Conservation (phyloP, 2,797 vertebrate genomes). For the Leptodactylus fallax region DNA sequence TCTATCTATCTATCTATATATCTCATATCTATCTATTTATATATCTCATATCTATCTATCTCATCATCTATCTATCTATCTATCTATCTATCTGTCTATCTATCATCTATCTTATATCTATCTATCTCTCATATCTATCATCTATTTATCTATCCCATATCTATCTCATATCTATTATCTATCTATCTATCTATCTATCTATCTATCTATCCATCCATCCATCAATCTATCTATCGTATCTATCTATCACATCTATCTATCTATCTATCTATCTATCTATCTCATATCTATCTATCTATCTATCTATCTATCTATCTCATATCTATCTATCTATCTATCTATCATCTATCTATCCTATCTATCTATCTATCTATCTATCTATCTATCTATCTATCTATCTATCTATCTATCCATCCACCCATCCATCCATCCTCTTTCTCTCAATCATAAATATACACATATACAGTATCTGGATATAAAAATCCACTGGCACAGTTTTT, state of each 20-base stretch:
- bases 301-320: not conserved
- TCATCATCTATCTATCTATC: no score
- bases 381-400: slow-evolving; percentile 6
- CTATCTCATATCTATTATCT: no score
- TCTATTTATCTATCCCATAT: no score
- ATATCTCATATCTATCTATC: no score
- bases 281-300: not conserved
- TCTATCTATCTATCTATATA: not conserved
- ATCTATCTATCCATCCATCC: no score
- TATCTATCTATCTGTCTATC: no score
- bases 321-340: slow-evolving; percentile 6
- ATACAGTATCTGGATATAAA: not conserved
- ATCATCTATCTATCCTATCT: slow-evolving; percentile 15
- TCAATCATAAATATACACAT: not conserved
- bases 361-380: slow-evolving; percentile 19
- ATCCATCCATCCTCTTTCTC: not conserved
- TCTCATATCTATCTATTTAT: no score
- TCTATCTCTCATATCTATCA: no score
- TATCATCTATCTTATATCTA: no score
- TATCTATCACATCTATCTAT: slow-evolving; percentile 3
- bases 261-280: not conserved
- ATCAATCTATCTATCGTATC: slow-evolving; percentile 3
- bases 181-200: no score
- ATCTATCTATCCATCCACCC: not conserved
- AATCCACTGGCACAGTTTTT: not conserved